Base-by-base conservation (phyloP, 1,140 invertebrate genomes). In the Diploscapter pachys region DNA sequence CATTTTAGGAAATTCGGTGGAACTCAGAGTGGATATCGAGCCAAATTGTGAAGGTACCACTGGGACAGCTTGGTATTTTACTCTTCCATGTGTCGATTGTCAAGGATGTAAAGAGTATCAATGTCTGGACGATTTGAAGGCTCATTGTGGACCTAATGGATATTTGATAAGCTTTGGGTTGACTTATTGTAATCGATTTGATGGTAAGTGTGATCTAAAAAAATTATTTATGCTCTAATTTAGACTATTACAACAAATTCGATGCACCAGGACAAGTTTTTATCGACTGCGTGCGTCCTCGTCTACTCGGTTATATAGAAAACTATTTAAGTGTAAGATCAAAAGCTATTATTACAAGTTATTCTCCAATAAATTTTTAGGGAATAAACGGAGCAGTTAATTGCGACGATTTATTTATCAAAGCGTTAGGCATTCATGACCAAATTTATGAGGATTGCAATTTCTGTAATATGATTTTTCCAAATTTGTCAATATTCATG, bases 41-140 rank as follows among this genome's bases (percentile, higher is more conserved):
- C 72, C 72, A 5, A 73, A 73, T 52, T 73, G 72, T 74, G 31
- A 11, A 52, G 72, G 72, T 5, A 73, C 72, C n/a, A 75, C 72
- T 53, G 71, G 72, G 5, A 73, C 72, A 2, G 3, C 1, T 65
- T 73, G 72, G 72, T 5, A 73, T 61, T 73, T 73, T 52, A n/a
- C 11, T 6, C 71, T 73, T 5, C 5, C 72, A 13, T 73, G 72
- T 31, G 31, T 31, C 31, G 31, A 31, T 31, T 31, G 31, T 64
- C 5, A 5, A 31, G 63, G 13, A n/a, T 70, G 56, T 11, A 11
- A 72, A 64, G 63, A 64, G 13, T 64, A 64, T 64, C 63, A 64
- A 13, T 64, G 63, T 64, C 5, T 64, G 63, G 63, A 64, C 8
- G 63, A 64, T 50, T 13, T 6, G 13, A 64, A 64, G 63, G 63